These are phyloP conservation scores for Pogonomyrmex barbatus DNA, from an alignment of 1,140 invertebrate species.

Conservation along the genomic window DNA sequence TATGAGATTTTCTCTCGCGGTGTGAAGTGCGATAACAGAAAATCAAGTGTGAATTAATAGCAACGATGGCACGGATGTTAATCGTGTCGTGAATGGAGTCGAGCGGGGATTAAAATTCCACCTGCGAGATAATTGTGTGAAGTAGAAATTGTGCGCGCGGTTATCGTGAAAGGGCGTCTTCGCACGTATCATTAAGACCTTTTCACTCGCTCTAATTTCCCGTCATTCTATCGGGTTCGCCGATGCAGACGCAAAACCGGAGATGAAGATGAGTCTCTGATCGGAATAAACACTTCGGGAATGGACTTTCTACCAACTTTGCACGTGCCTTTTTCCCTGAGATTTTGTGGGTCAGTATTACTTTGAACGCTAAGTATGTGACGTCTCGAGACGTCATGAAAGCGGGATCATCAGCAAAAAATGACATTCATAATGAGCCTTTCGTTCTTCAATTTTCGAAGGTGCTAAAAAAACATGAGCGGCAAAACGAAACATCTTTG, in stretches of 20 bases:
- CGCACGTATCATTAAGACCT: slow-evolving; percentile 41
- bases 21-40: not conserved
- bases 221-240: not conserved
- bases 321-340: slow-evolving; percentile 28
- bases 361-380: slow-evolving; percentile 8
- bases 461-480: too few species aligned
- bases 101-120: slow-evolving; percentile 45
- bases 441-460: not conserved
- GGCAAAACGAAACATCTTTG: too few species aligned
- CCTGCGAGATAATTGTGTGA: slow-evolving; percentile 31
- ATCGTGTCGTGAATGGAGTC: not conserved
- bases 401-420: not conserved
- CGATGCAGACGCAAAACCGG: slow-evolving; percentile 15
- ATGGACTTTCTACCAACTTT: slow-evolving; percentile 68
- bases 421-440: not conserved
- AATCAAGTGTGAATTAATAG: not conserved
- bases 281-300: slow-evolving; percentile 69
- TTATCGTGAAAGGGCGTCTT: slow-evolving; percentile 35
- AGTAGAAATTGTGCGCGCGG: not conserved
- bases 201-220: slow-evolving; percentile 50
- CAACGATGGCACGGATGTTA: slow-evolving; percentile 9
- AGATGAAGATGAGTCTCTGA: slow-evolving; percentile 52
- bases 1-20: not conserved
- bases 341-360: slow-evolving; percentile 65
- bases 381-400: not conserved